Base-by-base conservation (phyloP, 1,140 invertebrate genomes). In the Lerema accius region DNA sequence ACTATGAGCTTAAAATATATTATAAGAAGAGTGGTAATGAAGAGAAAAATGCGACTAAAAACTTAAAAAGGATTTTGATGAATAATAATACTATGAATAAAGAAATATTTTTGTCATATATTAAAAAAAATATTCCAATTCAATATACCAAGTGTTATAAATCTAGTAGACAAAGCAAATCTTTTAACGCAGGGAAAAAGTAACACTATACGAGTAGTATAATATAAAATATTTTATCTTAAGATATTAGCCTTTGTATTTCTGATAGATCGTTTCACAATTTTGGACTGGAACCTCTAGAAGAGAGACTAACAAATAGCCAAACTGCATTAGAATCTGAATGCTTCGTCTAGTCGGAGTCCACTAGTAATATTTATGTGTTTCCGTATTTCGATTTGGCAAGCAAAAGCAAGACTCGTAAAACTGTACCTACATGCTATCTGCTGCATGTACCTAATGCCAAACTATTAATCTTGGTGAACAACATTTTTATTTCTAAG, bases 361-460 rank as follows among this genome's bases (percentile, higher is more conserved):
- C 32, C 43, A 40, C 17, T 37, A 19, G 26, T 60, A 60, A 60
- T 59, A 60, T 60, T 60, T 60, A 60, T 60, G 43, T 43, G 15
- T 48, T 49, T 60, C 32, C 56, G 43, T 60, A 60, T 60, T 60
- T 49, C 56, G 56, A 60, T 60, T 60, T 60, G 56, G 56, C 56
- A 60, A 60, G 43, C 56, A 60, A 49, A 58, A 46, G 56, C 43
- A 48, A 60, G 32, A 39, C 56, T 49, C 56, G 43, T 59, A 60
- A 60, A 60, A 49, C 32, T 60, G 50, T 23, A 40, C 28, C 32
- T 60, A 60, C 28, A 49, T 49, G 16, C 35, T 60, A 49, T 58
- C 40, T 58, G 43, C 56, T 48, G 37, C 13, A 59, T 32, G 28
- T 49, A n/a, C n/a, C n/a, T n/a, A 60, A 60, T 60, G 45, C 43